These are phyloP conservation scores for Willisornis vidua DNA, from an alignment of 2,113 vertebrate genomes.

Conservation along the genomic window DNA sequence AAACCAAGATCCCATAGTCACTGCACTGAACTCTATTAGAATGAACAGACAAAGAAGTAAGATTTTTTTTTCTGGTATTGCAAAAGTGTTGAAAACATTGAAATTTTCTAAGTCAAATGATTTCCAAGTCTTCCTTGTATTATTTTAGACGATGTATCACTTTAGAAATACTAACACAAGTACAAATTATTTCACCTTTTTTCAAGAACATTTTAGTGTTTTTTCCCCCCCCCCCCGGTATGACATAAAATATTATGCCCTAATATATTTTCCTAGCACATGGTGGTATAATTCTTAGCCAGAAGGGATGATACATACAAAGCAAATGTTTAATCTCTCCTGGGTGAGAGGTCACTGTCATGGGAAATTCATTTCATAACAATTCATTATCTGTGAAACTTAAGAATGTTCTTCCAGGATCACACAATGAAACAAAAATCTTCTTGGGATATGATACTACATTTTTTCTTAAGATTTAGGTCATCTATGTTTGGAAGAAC, in stretches of 20 bases:
- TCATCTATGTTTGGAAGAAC: slow-evolving; percentile 29
- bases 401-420: slow-evolving; percentile 21
- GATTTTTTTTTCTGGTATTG: not conserved
- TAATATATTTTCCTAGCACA: not conserved
- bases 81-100: not conserved
- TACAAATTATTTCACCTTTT: not conserved
- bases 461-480: slow-evolving; percentile 9
- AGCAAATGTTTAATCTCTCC: slow-evolving; percentile 28
- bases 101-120: not conserved
- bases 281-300: not conserved
- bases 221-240: not conserved
- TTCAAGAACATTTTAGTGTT: not conserved
- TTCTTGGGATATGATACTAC: slow-evolving; percentile 32
- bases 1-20: not conserved
- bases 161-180: not conserved
- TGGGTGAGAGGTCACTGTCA: not conserved
- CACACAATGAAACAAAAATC: slow-evolving; percentile 2
- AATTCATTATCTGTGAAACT: slow-evolving; percentile 19
- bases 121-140: not conserved
- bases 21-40: not conserved
- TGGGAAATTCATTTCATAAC: slow-evolving; percentile 46
- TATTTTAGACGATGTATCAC: not conserved
- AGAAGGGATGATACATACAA: not conserved
- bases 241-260: not conserved
- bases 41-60: not conserved